These are phyloP conservation scores for Drosophila austrosaltans DNA, from an alignment of 2,888 invertebrate genomes.

Conservation along the genomic window DNA sequence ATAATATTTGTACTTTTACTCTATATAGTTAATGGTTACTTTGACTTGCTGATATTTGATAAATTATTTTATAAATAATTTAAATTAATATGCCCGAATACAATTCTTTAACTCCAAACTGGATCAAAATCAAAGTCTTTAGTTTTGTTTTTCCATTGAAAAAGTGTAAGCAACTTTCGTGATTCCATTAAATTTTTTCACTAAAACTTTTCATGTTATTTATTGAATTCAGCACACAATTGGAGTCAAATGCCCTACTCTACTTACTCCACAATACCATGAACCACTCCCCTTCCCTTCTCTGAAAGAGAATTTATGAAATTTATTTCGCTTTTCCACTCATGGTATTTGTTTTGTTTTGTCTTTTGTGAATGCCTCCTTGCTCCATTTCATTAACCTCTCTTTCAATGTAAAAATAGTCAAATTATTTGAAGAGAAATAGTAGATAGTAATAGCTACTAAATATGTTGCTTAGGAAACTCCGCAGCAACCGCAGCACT, in stretches of 20 bases:
- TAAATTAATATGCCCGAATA: no score
- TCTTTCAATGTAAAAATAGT: neutral
- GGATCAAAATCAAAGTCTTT: no score
- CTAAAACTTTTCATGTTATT: conserved; percentile 26
- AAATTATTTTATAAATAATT: neutral
- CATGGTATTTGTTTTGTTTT: neutral
- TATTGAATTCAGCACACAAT: conserved; percentile 46
- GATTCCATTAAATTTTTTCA: neutral
- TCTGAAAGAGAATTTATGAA: neutral
- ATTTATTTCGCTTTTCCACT: conserved; percentile 1
- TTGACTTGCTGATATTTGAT: neutral
- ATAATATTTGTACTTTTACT: conserved; percentile 28
- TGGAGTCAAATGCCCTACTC: conserved; percentile 14
- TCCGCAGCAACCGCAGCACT: no score
- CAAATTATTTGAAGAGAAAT: neutral
- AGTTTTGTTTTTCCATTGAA: no score
- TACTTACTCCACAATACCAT: no score
- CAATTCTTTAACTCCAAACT: no score
- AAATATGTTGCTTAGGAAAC: neutral
- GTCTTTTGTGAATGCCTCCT: conserved; percentile 1
- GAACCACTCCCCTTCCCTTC: no score
- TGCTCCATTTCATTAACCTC: neutral
- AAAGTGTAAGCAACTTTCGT: conserved; percentile 21
- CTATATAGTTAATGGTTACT: conserved; percentile 18
- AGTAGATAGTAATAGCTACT: neutral